A percentile compares a stretch with the other conserved stretches of the same genome.
Evolutionary conservation across 2,888 invertebrate species (phyloP).

Genomic region (Aporophyla nigra): DNA sequence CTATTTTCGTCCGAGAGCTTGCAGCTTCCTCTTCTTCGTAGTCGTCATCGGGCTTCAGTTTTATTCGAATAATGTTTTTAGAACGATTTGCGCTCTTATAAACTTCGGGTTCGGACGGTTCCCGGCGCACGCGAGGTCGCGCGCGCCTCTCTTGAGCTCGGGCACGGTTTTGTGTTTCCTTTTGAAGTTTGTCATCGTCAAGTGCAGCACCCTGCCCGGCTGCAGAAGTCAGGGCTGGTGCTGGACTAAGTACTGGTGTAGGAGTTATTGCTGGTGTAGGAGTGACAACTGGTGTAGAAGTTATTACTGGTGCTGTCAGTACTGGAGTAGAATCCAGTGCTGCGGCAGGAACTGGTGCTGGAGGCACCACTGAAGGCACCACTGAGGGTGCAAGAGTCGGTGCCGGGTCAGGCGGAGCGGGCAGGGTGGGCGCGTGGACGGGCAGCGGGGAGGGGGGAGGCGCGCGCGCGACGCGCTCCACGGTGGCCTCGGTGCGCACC

Average conservation of each 20-base stretch:
- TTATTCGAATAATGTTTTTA: constrained; percentile 91
- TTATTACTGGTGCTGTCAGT: constrained; percentile 35
- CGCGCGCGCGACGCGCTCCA: constrained; percentile 72
- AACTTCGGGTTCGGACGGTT: constrained; percentile 83
- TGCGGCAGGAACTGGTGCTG: constrained; percentile 25
- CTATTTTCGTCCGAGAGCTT: constrained; percentile 69
- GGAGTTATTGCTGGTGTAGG: constrained; percentile 27
- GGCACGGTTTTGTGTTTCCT: constrained; percentile 80
- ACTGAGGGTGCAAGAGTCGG: not conserved
- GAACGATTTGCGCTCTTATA: constrained; percentile 79
- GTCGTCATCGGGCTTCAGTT: constrained; percentile 94
- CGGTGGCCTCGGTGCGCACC: constrained; percentile 83
- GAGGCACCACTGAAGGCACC: constrained; percentile 22
- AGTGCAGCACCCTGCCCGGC: constrained; percentile 42
- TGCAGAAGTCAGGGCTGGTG: constrained; percentile 36
- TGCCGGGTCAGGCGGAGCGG: not conserved
- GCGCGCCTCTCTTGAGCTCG: constrained; percentile 80
- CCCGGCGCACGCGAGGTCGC: constrained; percentile 77
- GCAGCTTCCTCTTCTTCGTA: constrained; percentile 90
- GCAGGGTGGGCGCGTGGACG: constrained; percentile 44
- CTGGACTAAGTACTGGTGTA: constrained; percentile 47
- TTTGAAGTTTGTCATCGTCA: constrained; percentile 79
- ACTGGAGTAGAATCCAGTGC: constrained; percentile 48
- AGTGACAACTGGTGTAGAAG: constrained; percentile 34
- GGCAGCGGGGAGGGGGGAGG: constrained; percentile 53